phyloP scores from a whole-genome alignment of 2,888 invertebrate species.

The Pecten maximus region DNA sequence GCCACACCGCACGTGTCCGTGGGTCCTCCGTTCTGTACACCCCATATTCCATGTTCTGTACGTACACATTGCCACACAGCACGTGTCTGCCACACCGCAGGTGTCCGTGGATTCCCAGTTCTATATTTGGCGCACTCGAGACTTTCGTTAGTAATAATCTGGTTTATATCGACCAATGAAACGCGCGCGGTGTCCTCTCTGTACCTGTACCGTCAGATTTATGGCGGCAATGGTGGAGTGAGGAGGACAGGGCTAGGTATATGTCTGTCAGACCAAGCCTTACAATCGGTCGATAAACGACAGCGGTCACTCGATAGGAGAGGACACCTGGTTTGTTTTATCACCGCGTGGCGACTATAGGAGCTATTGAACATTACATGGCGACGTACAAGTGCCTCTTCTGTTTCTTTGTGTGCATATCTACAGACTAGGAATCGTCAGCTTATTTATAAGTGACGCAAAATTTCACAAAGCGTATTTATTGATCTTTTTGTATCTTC shows the following conservation, averaged over 20 bases:
- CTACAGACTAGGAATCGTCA: neutral
- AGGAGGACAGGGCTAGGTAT: neutral
- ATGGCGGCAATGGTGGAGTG: neutral
- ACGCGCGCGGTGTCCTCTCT: neutral
- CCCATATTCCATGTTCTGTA: too few species aligned
- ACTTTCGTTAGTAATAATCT: neutral
- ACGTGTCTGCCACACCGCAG: neutral
- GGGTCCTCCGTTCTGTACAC: too few species aligned
- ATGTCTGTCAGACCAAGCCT: neutral
- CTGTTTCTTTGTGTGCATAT: neutral
- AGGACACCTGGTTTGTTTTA: slow-evolving; percentile 21
- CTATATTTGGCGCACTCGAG: slow-evolving; percentile 17
- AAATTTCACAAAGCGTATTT: slow-evolving; percentile 18
- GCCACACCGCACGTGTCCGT: neutral
- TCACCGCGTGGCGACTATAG: neutral
- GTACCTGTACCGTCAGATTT: slow-evolving; percentile 17
- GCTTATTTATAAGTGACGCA: slow-evolving; percentile 35
- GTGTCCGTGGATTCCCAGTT: neutral
- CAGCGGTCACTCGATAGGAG: slow-evolving; percentile 18
- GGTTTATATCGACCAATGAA: slow-evolving; percentile 5
- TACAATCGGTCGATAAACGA: slow-evolving; percentile 7
- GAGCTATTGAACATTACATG: neutral
- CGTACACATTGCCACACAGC: too few species aligned
- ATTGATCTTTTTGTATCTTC: slow-evolving; percentile 25
- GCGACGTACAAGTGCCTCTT: slow-evolving; percentile 27